These are phyloP conservation scores for Malurus splendens DNA, from an alignment of 2,797 vertebrate genomes.

Conservation along the genomic window DNA sequence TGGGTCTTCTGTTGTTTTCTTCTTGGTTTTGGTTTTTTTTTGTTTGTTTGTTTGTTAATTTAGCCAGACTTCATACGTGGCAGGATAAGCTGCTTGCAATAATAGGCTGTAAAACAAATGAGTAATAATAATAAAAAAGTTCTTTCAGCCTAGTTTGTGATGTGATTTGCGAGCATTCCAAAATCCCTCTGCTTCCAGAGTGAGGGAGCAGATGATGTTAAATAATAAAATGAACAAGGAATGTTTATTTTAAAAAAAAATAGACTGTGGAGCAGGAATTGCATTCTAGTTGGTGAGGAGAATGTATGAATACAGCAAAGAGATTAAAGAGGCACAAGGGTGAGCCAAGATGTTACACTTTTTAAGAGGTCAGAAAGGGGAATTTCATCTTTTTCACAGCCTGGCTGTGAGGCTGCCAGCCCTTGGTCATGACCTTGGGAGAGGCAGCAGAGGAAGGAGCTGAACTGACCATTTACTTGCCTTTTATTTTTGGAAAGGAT, in stretches of 20 bases:
- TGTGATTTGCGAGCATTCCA: not conserved
- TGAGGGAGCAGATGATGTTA: not conserved
- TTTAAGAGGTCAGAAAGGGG: not conserved
- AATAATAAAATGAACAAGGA: not conserved
- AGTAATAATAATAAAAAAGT: not conserved
- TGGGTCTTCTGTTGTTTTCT: not conserved
- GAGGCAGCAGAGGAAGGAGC: not conserved
- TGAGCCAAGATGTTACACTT: conserved; percentile 39
- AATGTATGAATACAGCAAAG: conserved; percentile 23
- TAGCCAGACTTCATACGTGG: not conserved
- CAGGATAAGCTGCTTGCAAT: not conserved
- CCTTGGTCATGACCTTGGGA: conserved; percentile 17
- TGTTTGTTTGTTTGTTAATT: not conserved
- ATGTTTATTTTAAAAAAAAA: not conserved
- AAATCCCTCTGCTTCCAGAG: not conserved
- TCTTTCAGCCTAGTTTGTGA: not conserved
- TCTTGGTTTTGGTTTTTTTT: not conserved
- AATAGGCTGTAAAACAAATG: not conserved
- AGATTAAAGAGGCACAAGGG: conserved; percentile 25
- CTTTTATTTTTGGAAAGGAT: conserved; percentile 21
- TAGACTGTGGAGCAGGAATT: not conserved
- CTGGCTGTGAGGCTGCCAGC: conserved; percentile 17
- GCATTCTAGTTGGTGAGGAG: not conserved
- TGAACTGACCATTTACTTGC: conserved; percentile 24
- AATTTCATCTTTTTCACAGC: not conserved